phyloP scores from a whole-genome alignment of 2,113 vertebrate species.

The Odontesthes bonariensis region DNA sequence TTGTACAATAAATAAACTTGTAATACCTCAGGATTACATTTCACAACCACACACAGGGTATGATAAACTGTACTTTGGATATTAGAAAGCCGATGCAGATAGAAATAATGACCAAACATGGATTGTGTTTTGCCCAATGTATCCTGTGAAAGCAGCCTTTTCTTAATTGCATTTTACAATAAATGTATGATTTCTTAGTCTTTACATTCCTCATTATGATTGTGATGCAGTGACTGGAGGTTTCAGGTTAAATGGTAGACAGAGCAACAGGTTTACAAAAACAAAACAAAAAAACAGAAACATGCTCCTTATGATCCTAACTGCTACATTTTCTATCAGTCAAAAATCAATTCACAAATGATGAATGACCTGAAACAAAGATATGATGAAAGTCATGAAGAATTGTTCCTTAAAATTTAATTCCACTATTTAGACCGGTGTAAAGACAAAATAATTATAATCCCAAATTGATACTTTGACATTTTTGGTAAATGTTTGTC shows the following conservation, averaged over 20 bases:
- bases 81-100: constrained; percentile 20
- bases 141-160: constrained; percentile 1
- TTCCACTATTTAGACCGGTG: no score
- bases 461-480: neutral
- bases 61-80: constrained; percentile 48
- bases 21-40: constrained; percentile 74
- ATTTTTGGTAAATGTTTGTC: neutral
- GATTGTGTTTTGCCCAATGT: neutral
- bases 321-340: constrained; percentile 20
- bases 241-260: neutral
- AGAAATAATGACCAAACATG: neutral
- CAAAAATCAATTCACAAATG: constrained; percentile 13
- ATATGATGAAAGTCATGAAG: constrained; percentile 36
- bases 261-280: neutral
- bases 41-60: constrained; percentile 76
- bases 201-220: constrained; percentile 44
- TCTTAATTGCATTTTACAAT: constrained; percentile 19
- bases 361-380: constrained; percentile 10
- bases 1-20: constrained; percentile 82
- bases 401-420: neutral
- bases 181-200: constrained; percentile 10
- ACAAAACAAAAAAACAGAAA: neutral
- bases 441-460: neutral
- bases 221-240: neutral
- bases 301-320: neutral